Percentiles rank a stretch among this genome's conserved stretches.
Conservation (phyloP, 2,113 vertebrate species). For the Forbesichthys papilliferus region DNA sequence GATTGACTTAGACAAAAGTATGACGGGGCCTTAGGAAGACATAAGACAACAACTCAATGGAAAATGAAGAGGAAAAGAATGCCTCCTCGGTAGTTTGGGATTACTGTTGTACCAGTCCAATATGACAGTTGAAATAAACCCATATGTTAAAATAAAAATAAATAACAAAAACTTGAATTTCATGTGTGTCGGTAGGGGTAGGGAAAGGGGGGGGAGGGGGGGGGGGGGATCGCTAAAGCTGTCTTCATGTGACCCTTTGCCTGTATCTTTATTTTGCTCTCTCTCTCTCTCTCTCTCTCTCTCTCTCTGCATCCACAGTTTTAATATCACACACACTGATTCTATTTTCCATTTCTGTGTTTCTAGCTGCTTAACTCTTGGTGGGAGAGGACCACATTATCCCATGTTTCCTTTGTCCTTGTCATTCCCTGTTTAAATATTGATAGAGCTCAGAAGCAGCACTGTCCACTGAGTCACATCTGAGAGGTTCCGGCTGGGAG, state of each 20-base stretch:
- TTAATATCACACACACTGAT: conserved; percentile 22
- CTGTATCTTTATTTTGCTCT: conserved; percentile 34
- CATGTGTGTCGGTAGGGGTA: neutral
- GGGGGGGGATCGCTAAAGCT: conserved; percentile 25
- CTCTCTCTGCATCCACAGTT: neutral
- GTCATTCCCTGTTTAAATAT: conserved; percentile 72
- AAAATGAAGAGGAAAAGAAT: neutral
- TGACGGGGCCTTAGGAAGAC: no score
- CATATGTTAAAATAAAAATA: conserved; percentile 4
- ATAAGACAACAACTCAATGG: neutral
- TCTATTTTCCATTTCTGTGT: conserved; percentile 48
- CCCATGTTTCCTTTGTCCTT: conserved; percentile 57
- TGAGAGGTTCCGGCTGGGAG: conserved; percentile 62
- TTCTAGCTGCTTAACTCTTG: conserved; percentile 39
- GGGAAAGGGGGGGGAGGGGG: neutral
- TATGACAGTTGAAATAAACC: conserved; percentile 4
- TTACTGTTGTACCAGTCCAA: no score
- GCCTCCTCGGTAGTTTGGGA: no score
- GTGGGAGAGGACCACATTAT: conserved; percentile 11
- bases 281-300: conserved; percentile 15
- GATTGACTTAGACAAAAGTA: no score
- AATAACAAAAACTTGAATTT: conserved; percentile 1
- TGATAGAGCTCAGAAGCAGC: conserved; percentile 67
- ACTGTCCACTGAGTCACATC: conserved; percentile 64
- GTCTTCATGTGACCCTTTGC: conserved; percentile 47